Base-by-base conservation (phyloP, 2,888 invertebrate species). In the Xestoiulus laeticollis region DNA sequence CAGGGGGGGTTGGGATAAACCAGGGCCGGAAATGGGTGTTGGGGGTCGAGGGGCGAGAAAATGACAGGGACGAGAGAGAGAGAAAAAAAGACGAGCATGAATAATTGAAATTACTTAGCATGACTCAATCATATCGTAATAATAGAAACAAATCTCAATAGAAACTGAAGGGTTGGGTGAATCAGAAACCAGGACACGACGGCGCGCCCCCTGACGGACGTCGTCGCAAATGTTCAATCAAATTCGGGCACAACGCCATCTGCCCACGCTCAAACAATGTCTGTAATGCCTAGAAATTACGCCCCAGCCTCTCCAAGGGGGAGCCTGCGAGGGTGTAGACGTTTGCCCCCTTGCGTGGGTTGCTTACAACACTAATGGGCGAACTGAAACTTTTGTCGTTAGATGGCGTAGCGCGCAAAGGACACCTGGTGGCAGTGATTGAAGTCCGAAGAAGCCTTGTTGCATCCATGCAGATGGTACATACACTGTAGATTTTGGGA, bases 31-130 rank as follows among this genome's bases (percentile, higher is more conserved):
- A 68, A 12, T 68, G 68, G 68, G 68, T 68, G 68, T n/a, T 22
- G 68, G 26, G 68, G 48, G n/a, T n/a, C n/a, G 48, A 22, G 68
- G 68, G 68, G 26, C 68, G 8, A 26, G 68, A 59, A 59, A 14
- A 68, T 68, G 68, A 68, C 68, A n/a, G 68, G 68, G 68, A 59
- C 59, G 59, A 59, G 59, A 59, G 59, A 59, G 59, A 59, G 59
- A 59, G n/a, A 26, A 68, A 68, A 68, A 22, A 68, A 68, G 68
- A 68, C 5, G 68, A 68, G 68, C 68, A 68, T 68, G 68, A 68
- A 68, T 68, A 68, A 68, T 68, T 68, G 68, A 22, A 68, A 68
- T 68, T 26, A 68, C 68, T 68, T 68, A 68, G 26, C 68, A 68
- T 68, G 68, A 68, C 68, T 68, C 68, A 68, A 68, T 68, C 68